phyloP scores from a whole-genome alignment of 2,797 vertebrate species.

The Champsocephalus gunnari region DNA sequence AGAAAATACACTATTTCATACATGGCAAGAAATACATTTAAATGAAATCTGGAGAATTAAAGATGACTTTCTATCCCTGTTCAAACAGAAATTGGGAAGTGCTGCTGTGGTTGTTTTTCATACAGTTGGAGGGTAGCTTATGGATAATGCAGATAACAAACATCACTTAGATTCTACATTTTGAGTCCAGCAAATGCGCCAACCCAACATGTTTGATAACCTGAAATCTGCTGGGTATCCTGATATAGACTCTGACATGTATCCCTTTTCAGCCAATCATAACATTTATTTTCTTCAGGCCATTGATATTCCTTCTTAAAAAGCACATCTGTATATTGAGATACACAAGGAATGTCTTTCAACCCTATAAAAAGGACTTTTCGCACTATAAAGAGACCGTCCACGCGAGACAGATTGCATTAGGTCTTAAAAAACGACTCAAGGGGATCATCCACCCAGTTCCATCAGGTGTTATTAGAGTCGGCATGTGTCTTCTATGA shows the following conservation, averaged over 20 bases:
- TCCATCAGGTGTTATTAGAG: conserved; percentile 43
- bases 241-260: conserved; percentile 1
- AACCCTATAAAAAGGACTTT: conserved; percentile 8
- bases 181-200: no score
- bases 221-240: conserved; percentile 4
- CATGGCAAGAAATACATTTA: conserved; percentile 31
- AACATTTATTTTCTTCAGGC: not conserved
- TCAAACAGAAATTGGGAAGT: not conserved
- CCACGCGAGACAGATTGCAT: conserved; percentile 38
- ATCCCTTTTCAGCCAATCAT: not conserved
- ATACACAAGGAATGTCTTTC: conserved; percentile 14
- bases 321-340: not conserved
- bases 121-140: conserved; percentile 8
- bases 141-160: conserved; percentile 11
- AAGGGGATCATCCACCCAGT: conserved; percentile 4
- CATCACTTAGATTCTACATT: not conserved
- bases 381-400: conserved; percentile 32
- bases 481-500: not conserved
- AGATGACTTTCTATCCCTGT: not conserved
- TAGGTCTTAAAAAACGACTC: conserved; percentile 49
- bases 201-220: not conserved
- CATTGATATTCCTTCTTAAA: not conserved
- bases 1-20: conserved; percentile 27
- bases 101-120: not conserved
- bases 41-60: conserved; percentile 26